phyloP scores from a whole-genome alignment of 2,113 vertebrate genomes.

The Syngnathus typhle region DNA sequence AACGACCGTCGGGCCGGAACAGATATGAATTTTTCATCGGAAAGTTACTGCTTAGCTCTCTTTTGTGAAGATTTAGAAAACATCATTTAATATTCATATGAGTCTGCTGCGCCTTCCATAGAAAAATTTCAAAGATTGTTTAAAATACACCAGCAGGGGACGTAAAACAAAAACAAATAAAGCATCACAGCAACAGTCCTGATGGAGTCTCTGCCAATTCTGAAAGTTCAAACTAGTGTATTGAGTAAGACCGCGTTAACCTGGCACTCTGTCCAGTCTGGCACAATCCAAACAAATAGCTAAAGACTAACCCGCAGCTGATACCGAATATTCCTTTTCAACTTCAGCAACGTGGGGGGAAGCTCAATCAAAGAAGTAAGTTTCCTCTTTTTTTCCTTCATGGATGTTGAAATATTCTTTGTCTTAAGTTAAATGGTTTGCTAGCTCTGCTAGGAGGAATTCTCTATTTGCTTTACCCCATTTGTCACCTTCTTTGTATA shows the following conservation, averaged over 20 bases:
- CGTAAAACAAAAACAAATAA: neutral
- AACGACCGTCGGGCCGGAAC: constrained; percentile 5
- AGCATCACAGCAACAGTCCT: neutral
- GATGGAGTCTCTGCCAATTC: neutral
- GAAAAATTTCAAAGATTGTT: constrained; percentile 16
- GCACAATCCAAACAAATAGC: constrained; percentile 23
- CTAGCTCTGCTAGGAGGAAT: neutral
- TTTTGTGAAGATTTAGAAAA: constrained; percentile 32
- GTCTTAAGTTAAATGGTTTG: neutral
- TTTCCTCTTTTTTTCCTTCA: constrained; percentile 6
- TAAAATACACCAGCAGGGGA: constrained; percentile 35
- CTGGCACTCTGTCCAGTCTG: constrained; percentile 47
- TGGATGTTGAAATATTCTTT: neutral
- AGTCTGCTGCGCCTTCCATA: neutral
- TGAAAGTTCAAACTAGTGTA: constrained; percentile 31
- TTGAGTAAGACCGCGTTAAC: constrained; percentile 60
- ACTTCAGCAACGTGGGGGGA: neutral
- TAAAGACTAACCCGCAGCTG: constrained; percentile 15
- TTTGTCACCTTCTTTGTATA: neutral
- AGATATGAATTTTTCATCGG: constrained; percentile 47
- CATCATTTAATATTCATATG: constrained; percentile 35
- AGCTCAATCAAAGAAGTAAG: constrained; percentile 1
- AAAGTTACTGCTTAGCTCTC: constrained; percentile 13
- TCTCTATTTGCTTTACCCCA: neutral
- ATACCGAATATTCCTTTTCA: neutral